Base-by-base conservation (phyloP, 2,797 vertebrate species). In the Odontamblyopus lacepedii region DNA sequence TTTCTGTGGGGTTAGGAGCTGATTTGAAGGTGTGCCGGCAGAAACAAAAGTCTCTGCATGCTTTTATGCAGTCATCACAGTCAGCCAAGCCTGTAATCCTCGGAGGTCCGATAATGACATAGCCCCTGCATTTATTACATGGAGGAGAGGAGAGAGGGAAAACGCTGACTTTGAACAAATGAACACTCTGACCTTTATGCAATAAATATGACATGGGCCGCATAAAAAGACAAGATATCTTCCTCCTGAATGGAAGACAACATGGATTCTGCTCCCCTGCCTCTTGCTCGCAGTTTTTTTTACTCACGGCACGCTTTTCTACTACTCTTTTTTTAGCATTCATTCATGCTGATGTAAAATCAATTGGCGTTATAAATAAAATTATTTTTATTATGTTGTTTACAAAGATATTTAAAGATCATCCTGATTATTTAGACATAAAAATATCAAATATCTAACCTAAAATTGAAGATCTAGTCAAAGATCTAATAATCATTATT, bases 221-320 rank as follows among this genome's bases (percentile, higher is more conserved):
- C 94, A 96, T 94, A 95, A 94, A 96, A 95, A 93, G 91, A 94
- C 94, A 94, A 92, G 91, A 95, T 95, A 95, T 96, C 96, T 96
- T 95, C 94, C 92, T 95, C 94, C 94, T 94, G 91, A 95, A 94
- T 95, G 94, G 94, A 95, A 95, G 92, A 94, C 94, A 95, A 91
- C 95, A 95, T 90, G 87, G 94, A 94, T 92, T 88, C 82, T 72
- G 87, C 80, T 88, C 87, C 91, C 95, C 88, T 85, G 94, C 92
- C 91, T 71, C 73, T 75, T 85, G 85, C 85, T 86, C 75, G 59
- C 63, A 67, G 32, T 82, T 71, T 71, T 71, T 71, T 78, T 57
- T 53, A 30, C 38, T 32, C 60, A 53, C 56, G 84, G 8, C 2
- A 48, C 41, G 61, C 69, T 19, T 32, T n/a, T 27, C 55, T 16